Percentiles rank a stretch among this genome's conserved stretches.
Evolutionary conservation across 2,113 vertebrate genomes (phyloP).

Genomic region (Mormyrus lacerda): DNA sequence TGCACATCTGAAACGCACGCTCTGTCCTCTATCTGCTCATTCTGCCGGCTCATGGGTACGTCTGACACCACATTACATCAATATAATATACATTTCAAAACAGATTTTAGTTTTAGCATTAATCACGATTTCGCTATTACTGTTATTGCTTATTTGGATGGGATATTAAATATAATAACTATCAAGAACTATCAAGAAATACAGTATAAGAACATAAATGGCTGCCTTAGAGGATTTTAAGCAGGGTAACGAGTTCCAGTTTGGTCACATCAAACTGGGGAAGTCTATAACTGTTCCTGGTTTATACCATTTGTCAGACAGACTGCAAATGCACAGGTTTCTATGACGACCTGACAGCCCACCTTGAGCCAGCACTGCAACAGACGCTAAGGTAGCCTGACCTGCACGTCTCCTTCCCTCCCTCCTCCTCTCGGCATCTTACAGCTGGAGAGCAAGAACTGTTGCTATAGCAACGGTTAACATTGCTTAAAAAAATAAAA

Average conservation of each 20-base stretch:
- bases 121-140: background rate
- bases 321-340: background rate
- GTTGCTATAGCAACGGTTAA: slow-evolving; percentile 18
- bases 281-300: background rate
- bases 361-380: background rate
- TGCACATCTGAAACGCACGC: background rate
- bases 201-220: background rate
- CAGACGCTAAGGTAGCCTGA: background rate
- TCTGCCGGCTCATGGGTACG: background rate
- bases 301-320: background rate
- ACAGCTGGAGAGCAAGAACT: background rate
- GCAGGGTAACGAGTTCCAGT: background rate
- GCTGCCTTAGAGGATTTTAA: background rate
- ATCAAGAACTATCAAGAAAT: no score
- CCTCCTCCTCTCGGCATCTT: background rate
- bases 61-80: background rate
- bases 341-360: background rate
- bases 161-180: background rate
- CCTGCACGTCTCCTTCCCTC: background rate
- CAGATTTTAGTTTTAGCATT: background rate
- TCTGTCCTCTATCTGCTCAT: background rate
- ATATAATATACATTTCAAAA: background rate
- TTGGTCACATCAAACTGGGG: background rate
- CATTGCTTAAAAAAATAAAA: background rate
- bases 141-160: background rate